Evolutionary conservation across 2,888 invertebrate species (phyloP).

Genomic region (Stramonita haemastoma): DNA sequence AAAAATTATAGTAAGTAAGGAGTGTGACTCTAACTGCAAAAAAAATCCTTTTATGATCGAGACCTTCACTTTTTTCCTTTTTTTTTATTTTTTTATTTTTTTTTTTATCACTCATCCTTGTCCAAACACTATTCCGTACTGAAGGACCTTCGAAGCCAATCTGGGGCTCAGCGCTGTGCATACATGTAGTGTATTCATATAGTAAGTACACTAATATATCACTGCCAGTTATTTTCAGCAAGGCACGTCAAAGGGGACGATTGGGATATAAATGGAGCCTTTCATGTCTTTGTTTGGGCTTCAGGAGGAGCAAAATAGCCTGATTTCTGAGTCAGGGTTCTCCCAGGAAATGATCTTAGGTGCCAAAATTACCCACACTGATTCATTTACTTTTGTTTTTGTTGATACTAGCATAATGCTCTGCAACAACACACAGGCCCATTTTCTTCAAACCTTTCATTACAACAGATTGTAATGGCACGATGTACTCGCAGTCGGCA

Average conservation of each 20-base stretch:
- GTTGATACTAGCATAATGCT: too few species aligned
- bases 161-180: neutral
- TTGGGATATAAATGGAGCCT: neutral
- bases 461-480: too few species aligned
- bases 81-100: neutral
- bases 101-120: neutral
- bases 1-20: too few species aligned
- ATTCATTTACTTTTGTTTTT: too few species aligned
- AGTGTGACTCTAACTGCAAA: too few species aligned
- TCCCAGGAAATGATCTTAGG: neutral
- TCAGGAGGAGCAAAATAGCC: neutral
- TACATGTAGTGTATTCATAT: neutral
- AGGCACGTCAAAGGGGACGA: neutral
- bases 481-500: too few species aligned
- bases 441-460: too few species aligned
- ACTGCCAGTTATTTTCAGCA: constrained; percentile 15
- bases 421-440: too few species aligned
- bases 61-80: neutral
- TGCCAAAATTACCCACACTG: too few species aligned
- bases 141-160: neutral
- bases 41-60: neutral
- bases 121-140: neutral
- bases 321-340: neutral
- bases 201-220: neutral
- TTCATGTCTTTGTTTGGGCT: neutral